Base-by-base conservation (phyloP, 2,888 invertebrate genomes). In the Odiellus spinosus region DNA sequence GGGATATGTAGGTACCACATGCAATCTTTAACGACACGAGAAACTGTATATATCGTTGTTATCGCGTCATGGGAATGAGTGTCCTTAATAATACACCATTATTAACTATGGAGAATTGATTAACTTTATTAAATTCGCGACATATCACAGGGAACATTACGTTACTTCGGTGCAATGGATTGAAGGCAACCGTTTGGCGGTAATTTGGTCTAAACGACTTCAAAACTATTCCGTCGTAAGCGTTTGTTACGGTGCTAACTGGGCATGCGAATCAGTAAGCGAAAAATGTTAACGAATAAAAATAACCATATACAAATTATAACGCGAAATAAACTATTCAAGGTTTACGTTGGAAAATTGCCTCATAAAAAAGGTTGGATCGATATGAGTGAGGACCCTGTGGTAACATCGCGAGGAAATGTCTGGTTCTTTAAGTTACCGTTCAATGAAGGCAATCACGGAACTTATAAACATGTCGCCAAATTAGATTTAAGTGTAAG, bases 121-220 rank as follows among this genome's bases (percentile, higher is more conserved):
- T n/a, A n/a, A n/a, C n/a, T n/a, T n/a, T n/a, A n/a, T n/a, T n/a
- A n/a, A n/a, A n/a, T n/a, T n/a, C n/a, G n/a, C n/a, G n/a, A n/a
- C n/a, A n/a, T 38, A 45, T 39, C 70, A 4, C 69, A 87, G 87
- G 50, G 90, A 91, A 60, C 81, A 86, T 69, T 93, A 93, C 68
- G 82, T 93, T 65, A 87, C 86, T 42, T 80, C 82, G 42, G 86
- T 87, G 3, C 77, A 80, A 44, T 93, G 93, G 93, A 78, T 87
- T 51, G 84, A 84, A 40, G 71, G 78, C 50, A 80, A 80, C 1
- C 82, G 86, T 66, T 78, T 93, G 45, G 82, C 82, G 52, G 82
- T 93, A 10, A 52, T 51, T 18, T 57, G 55, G 56, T 44, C 54
- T 32, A 54, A 47, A 10, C 45, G 57, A 42, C 49, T 43, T 2